Conservation (phyloP, 2,888 invertebrate species). For the Criorhina ranunculi region DNA sequence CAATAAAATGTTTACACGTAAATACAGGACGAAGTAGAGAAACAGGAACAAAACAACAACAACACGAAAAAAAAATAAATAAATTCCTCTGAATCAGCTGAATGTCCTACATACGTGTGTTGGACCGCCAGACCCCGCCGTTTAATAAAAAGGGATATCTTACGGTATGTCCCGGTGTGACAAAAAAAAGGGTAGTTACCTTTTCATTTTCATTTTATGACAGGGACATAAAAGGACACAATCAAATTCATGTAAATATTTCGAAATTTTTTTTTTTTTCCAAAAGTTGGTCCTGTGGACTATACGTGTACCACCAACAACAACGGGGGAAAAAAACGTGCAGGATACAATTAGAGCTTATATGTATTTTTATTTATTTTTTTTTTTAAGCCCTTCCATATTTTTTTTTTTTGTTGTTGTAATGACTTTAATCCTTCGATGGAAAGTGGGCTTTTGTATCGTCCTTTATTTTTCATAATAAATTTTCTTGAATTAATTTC, state of each 20-base stretch:
- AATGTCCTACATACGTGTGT: constrained; percentile 64
- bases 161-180: constrained; percentile 52
- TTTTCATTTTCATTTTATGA: constrained; percentile 73
- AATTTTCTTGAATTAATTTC: not conserved
- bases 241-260: constrained; percentile 75
- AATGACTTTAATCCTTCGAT: constrained; percentile 27
- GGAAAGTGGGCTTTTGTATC: constrained; percentile 23
- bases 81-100: constrained; percentile 56
- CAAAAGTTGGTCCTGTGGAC: not conserved
- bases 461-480: constrained; percentile 2
- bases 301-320: too few relatives aligned
- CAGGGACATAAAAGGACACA: constrained; percentile 72
- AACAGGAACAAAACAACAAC: not conserved
- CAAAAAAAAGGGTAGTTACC: constrained; percentile 66
- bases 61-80: constrained; percentile 16
- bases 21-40: constrained; percentile 41
- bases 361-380: too few relatives aligned
- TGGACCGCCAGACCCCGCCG: constrained; percentile 28
- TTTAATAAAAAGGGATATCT: constrained; percentile 63
- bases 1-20: constrained; percentile 73
- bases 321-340: not conserved
- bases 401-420: constrained; percentile 16
- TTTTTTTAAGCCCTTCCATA: not conserved
- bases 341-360: constrained; percentile 24
- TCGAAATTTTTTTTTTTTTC: constrained; percentile 56